Evolutionary conservation across 2,888 invertebrate genomes (phyloP).

Genomic region (Epistrophe grossulariae): DNA sequence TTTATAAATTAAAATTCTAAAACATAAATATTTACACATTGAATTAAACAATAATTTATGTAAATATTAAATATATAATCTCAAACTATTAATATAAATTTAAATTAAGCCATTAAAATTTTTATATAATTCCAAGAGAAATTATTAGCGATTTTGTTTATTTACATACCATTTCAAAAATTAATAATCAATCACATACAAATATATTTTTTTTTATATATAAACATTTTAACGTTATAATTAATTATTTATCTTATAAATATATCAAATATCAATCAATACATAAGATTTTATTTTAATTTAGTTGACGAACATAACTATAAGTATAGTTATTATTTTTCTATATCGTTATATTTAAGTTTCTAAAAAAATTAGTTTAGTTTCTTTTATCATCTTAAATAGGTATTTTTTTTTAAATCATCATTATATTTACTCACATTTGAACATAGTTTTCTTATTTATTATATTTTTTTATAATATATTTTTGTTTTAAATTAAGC

Average conservation of each 20-base stretch:
- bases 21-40: constrained; percentile 45
- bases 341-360: constrained; percentile 5
- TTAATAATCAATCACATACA: constrained; percentile 20
- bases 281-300: not conserved
- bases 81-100: not conserved
- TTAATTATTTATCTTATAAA: not conserved
- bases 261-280: constrained; percentile 2
- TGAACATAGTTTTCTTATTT: constrained; percentile 70
- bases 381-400: constrained; percentile 22
- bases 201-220: constrained; percentile 12
- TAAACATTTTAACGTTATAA: not conserved
- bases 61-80: not conserved
- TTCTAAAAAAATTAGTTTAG: constrained; percentile 45
- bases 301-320: constrained; percentile 7
- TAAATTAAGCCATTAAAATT: not conserved
- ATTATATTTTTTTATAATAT: not conserved
- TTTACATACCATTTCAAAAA: constrained; percentile 14
- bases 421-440: constrained; percentile 70
- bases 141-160: not conserved
- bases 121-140: not conserved
- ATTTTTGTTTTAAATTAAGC: constrained; percentile 40
- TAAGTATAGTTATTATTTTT: not conserved
- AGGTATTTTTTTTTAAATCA: constrained; percentile 11
- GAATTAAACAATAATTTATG: not conserved
- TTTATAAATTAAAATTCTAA: not conserved